Evolutionary conservation across 1,140 invertebrate genomes (phyloP).

Genomic region (Brachionus koreanus): DNA sequence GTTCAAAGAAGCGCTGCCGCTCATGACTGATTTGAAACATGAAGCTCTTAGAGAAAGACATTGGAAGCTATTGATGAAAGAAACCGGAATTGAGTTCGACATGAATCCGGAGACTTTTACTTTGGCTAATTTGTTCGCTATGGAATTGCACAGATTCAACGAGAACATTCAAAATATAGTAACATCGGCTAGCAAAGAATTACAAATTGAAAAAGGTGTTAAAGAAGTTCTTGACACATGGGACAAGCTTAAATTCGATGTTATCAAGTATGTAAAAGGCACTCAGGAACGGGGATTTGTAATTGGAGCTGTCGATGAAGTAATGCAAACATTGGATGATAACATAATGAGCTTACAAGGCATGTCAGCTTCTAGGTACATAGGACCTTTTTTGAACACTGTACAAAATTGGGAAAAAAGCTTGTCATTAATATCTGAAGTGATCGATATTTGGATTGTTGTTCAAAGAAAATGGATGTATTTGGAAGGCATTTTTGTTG

Average conservation of each 20-base stretch:
- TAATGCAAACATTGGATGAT: conserved; percentile 75
- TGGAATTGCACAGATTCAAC: conserved; percentile 78
- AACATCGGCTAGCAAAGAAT: conserved; percentile 78
- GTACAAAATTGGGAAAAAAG: conserved; percentile 79
- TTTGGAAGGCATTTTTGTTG: conserved; percentile 82
- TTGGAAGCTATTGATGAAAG: conserved; percentile 79
- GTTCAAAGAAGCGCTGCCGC: conserved; percentile 77
- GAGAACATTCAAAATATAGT: conserved; percentile 77
- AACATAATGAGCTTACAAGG: conserved; percentile 81
- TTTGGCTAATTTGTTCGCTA: conserved; percentile 80
- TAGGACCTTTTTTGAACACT: conserved; percentile 74
- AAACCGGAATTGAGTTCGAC: conserved; percentile 75
- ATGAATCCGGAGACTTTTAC: conserved; percentile 80
- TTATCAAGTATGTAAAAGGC: conserved; percentile 62
- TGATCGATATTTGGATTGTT: conserved; percentile 69
- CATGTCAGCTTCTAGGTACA: conserved; percentile 81
- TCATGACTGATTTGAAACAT: conserved; percentile 84
- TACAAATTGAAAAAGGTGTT: conserved; percentile 77
- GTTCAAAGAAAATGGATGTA: conserved; percentile 84
- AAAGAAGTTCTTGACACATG: conserved; percentile 70
- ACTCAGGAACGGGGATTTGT: conserved; percentile 67
- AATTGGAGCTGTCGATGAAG: conserved; percentile 74
- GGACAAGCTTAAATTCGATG: conserved; percentile 69
- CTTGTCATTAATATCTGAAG: conserved; percentile 73
- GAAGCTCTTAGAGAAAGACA: conserved; percentile 78